phyloP scores from a whole-genome alignment of 2,797 vertebrate species.

The Eulemur coronatus region DNA sequence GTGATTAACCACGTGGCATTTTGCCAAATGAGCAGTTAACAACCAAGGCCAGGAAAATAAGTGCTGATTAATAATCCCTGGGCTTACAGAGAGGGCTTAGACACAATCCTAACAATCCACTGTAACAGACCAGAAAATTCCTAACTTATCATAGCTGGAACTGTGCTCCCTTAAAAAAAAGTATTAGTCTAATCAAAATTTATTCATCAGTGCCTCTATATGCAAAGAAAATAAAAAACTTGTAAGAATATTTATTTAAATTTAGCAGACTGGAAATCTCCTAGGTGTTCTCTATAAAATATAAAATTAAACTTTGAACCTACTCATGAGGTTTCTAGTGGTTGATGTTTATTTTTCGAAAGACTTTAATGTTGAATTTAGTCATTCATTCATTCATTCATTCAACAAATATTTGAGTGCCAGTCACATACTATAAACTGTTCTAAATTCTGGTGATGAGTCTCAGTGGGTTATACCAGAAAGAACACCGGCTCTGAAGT shows the following conservation, averaged over 20 bases:
- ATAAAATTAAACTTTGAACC: constrained; percentile 39
- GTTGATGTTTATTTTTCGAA: neutral
- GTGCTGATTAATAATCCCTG: constrained; percentile 49
- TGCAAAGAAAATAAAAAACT: neutral
- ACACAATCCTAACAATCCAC: constrained; percentile 39
- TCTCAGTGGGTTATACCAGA: neutral
- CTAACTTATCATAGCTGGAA: constrained; percentile 9
- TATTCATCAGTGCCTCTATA: constrained; percentile 35
- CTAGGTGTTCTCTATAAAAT: neutral
- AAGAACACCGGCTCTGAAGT: neutral
- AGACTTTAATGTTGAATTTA: neutral
- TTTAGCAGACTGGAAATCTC: constrained; percentile 2
- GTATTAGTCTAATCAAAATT: constrained; percentile 55
- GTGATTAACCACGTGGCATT: constrained; percentile 35
- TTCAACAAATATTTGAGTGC: neutral
- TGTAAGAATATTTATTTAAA: constrained; percentile 35
- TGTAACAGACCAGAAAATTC: constrained; percentile 55
- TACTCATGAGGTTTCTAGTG: neutral
- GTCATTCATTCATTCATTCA: neutral
- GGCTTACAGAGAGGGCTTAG: constrained; percentile 37
- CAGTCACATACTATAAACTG: neutral
- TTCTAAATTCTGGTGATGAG: neutral
- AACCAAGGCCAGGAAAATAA: constrained; percentile 45
- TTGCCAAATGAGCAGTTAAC: constrained; percentile 66
- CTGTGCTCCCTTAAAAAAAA: neutral